A percentile compares a stretch with the other conserved stretches of the same genome.
Conservation (phyloP, 2,888 invertebrate genomes). For the Agrochola litura region DNA sequence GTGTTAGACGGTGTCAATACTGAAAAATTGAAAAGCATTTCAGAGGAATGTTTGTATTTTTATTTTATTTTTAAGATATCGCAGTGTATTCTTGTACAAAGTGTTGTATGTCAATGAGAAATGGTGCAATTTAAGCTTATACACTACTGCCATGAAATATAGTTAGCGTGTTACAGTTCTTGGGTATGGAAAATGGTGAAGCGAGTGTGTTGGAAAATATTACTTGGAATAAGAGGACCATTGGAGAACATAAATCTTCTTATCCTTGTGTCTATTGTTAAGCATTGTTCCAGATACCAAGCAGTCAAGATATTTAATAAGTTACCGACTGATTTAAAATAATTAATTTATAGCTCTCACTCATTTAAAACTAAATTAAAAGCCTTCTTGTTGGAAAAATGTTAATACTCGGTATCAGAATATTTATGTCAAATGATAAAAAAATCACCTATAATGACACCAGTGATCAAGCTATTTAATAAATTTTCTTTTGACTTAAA, state of each 20-base stretch:
- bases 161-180: conserved; percentile 15
- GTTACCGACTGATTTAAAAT: too few relatives aligned
- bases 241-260: background rate
- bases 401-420: too few relatives aligned
- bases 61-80: conserved; percentile 22
- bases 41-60: conserved; percentile 33
- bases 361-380: too few relatives aligned
- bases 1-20: conserved; percentile 63
- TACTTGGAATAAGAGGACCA: background rate
- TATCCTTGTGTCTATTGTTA: background rate
- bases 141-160: conserved; percentile 23
- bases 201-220: conserved; percentile 19
- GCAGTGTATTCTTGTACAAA: conserved; percentile 8
- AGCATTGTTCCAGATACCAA: too few relatives aligned
- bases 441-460: too few relatives aligned
- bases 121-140: conserved; percentile 42
- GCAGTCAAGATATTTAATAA: too few relatives aligned
- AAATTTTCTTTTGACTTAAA: too few relatives aligned
- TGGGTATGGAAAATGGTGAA: conserved; percentile 13
- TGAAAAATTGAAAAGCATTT: conserved; percentile 57
- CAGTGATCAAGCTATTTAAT: too few relatives aligned
- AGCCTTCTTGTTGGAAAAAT: too few relatives aligned
- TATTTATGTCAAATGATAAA: too few relatives aligned
- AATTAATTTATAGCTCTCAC: too few relatives aligned
- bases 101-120: conserved; percentile 36